These are phyloP conservation scores for Micrasema minimum DNA, from an alignment of 1,140 invertebrate species.

Conservation along the genomic window DNA sequence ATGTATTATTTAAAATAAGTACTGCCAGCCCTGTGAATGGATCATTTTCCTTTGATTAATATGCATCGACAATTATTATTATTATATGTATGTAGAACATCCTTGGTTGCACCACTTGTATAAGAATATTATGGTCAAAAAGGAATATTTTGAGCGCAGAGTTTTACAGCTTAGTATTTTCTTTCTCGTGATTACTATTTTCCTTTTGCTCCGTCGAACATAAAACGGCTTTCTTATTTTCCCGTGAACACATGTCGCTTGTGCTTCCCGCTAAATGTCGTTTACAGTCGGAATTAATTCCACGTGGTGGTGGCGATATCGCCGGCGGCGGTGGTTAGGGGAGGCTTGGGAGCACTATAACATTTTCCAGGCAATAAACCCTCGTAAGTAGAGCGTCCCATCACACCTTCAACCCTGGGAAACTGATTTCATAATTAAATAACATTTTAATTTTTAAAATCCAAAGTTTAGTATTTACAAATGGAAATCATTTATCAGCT, in stretches of 20 bases:
- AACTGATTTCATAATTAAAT: background rate
- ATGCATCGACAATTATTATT: too few relatives aligned
- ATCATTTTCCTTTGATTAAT: too few relatives aligned
- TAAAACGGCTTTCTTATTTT: conserved; percentile 31
- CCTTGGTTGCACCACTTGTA: too few relatives aligned
- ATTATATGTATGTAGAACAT: too few relatives aligned
- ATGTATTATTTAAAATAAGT: too few relatives aligned
- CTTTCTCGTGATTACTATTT: background rate
- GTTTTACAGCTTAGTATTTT: background rate
- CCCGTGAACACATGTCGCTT: conserved; percentile 24
- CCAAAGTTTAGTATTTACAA: too few relatives aligned
- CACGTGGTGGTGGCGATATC: conserved; percentile 35
- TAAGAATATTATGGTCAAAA: too few relatives aligned
- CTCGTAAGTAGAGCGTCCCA: conserved; percentile 43
- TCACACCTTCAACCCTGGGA: conserved; percentile 21
- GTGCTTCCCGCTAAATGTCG: conserved; percentile 22
- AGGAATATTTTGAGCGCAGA: too few relatives aligned
- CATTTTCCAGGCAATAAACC: conserved; percentile 53
- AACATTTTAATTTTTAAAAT: too few relatives aligned
- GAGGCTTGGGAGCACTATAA: conserved; percentile 26
- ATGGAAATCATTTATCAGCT: too few relatives aligned
- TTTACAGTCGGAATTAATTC: conserved; percentile 39
- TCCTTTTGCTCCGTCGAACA: conserved; percentile 1
- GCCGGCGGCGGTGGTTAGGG: conserved; percentile 23
- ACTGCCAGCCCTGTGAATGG: too few relatives aligned